These are phyloP conservation scores for Pangasius macronema DNA, from an alignment of 2,797 vertebrate genomes.

Conservation along the genomic window DNA sequence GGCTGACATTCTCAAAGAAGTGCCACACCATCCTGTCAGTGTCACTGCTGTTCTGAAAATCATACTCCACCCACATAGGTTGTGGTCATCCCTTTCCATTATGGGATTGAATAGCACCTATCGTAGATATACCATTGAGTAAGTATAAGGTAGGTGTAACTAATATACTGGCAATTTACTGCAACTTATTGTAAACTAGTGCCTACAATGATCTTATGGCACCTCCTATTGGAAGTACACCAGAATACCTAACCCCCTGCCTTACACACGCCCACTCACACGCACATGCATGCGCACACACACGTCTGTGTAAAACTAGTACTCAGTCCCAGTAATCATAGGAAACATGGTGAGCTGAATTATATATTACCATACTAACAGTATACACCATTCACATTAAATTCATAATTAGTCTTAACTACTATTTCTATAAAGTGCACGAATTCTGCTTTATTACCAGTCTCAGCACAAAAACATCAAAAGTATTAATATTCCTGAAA, in stretches of 20 bases:
- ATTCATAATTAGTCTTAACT: background rate
- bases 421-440: background rate
- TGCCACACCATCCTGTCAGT: background rate
- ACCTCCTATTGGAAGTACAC: constrained; percentile 10
- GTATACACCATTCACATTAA: background rate
- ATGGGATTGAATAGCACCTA: too few relatives aligned
- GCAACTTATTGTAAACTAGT: background rate
- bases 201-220: background rate
- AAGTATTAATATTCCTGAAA: background rate
- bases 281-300: background rate
- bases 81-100: background rate
- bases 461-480: constrained; percentile 1
- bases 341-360: too few relatives aligned
- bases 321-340: background rate
- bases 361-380: background rate
- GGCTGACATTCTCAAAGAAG: background rate
- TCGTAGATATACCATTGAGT: background rate
- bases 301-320: background rate
- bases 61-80: background rate
- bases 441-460: background rate
- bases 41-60: background rate
- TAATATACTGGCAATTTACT: constrained; percentile 1
- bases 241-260: background rate
- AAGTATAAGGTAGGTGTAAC: background rate
- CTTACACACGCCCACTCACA: background rate